Percentiles rank a stretch among this genome's conserved stretches.
phyloP scores from a whole-genome alignment of 2,113 vertebrate species.

The Holacanthus passer region DNA sequence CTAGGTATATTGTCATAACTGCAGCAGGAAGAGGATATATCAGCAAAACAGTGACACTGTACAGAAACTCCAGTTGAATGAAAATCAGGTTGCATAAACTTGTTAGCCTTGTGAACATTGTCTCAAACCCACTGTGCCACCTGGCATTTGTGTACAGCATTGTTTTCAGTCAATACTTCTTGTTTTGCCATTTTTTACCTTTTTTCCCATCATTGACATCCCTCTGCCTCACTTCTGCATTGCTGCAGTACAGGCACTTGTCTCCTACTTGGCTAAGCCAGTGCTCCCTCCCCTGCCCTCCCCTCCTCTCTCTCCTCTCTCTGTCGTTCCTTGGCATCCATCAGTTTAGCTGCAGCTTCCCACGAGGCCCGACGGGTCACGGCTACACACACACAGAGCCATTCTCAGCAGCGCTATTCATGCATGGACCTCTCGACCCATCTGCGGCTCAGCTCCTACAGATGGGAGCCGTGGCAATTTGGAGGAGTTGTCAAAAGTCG shows the following conservation, averaged over 20 bases:
- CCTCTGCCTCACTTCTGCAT: constrained; percentile 54
- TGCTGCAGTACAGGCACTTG: constrained; percentile 70
- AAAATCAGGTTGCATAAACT: constrained; percentile 32
- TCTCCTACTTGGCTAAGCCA: constrained; percentile 48
- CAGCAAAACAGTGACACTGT: constrained; percentile 27
- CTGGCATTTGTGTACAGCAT: constrained; percentile 20
- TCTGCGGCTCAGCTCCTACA: constrained; percentile 56
- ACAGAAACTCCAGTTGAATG: background rate
- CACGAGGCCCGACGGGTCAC: constrained; percentile 57
- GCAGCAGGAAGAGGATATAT: constrained; percentile 16
- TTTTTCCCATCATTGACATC: constrained; percentile 24
- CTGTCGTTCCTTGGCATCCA: constrained; percentile 60
- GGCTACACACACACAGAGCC: constrained; percentile 7
- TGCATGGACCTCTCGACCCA: constrained; percentile 52
- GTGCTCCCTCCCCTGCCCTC: constrained; percentile 14
- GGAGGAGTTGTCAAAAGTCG: constrained; percentile 68
- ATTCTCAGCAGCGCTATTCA: constrained; percentile 39
- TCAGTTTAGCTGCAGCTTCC: constrained; percentile 73
- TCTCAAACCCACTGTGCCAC: background rate
- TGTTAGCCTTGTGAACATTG: constrained; percentile 21
- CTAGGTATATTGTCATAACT: constrained; percentile 23
- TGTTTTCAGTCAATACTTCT: constrained; percentile 32
- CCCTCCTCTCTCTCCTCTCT: constrained; percentile 13
- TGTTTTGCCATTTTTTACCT: background rate
- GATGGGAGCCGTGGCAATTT: constrained; percentile 43